Conservation (phyloP, 2,888 invertebrate species). For the Polyommatus icarus region DNA sequence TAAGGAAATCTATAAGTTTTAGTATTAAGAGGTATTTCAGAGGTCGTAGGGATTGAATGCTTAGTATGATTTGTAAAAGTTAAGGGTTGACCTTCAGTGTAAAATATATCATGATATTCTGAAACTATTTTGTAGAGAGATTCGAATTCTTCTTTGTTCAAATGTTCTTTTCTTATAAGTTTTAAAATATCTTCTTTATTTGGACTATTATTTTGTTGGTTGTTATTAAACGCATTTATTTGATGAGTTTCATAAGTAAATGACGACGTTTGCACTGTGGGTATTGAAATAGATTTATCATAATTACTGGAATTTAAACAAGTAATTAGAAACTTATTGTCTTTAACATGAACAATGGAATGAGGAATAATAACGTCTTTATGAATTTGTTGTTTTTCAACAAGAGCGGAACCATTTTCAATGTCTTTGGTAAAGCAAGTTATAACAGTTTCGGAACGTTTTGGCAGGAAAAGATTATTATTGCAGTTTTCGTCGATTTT, state of each 20-base stretch:
- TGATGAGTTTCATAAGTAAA: not conserved
- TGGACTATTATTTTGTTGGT: not conserved
- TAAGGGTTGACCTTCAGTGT: conserved; percentile 40
- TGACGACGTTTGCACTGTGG: too few species aligned
- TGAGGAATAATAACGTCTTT: conserved; percentile 43
- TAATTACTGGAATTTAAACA: conserved; percentile 40
- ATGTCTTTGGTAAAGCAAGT: conserved; percentile 40
- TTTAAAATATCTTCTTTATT: conserved; percentile 36
- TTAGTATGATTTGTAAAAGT: conserved; percentile 44
- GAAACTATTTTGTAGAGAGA: conserved; percentile 40
- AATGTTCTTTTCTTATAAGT: conserved; percentile 38
- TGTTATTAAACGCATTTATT: conserved; percentile 18
- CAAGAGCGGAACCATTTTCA: conserved; percentile 39
- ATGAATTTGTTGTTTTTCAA: conserved; percentile 42
- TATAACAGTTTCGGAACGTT: conserved; percentile 44
- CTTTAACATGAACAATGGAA: conserved; percentile 40
- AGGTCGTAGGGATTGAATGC: conserved; percentile 45
- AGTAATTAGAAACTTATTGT: conserved; percentile 41
- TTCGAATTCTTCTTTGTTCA: conserved; percentile 41
- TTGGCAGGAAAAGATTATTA: conserved; percentile 38
- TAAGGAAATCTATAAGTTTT: conserved; percentile 48
- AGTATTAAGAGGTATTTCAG: conserved; percentile 44
- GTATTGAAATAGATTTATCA: too few species aligned
- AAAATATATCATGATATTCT: conserved; percentile 42
- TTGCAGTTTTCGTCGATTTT: conserved; percentile 2